phyloP scores from a whole-genome alignment of 2,888 invertebrate species.

The Sympetrum striolatum region DNA sequence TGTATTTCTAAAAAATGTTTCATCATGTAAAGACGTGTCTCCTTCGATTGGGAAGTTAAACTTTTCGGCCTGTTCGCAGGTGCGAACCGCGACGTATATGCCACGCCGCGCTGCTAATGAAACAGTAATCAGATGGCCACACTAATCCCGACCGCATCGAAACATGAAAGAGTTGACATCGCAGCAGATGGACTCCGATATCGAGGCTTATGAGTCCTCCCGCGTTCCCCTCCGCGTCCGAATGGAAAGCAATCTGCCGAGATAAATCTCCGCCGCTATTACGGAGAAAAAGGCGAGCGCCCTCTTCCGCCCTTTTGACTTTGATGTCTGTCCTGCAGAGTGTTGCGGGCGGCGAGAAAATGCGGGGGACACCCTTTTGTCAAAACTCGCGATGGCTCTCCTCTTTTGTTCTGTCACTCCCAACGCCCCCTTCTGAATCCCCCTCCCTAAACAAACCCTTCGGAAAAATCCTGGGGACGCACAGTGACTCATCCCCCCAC shows the following conservation, averaged over 20 bases:
- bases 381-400: neutral
- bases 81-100: too few relatives aligned
- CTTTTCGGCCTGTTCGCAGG: too few relatives aligned
- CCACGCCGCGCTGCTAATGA: neutral
- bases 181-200: neutral
- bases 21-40: too few relatives aligned
- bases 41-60: too few relatives aligned
- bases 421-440: neutral
- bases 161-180: neutral
- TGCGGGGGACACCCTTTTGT: neutral
- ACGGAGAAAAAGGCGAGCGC: neutral
- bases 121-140: neutral
- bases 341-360: too few relatives aligned
- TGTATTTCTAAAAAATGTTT: too few relatives aligned
- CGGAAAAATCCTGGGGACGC: neutral
- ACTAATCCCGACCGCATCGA: neutral
- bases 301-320: constrained; percentile 17
- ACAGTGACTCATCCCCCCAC: neutral
- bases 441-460: neutral
- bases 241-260: neutral
- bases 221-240: neutral
- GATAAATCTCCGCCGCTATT: neutral
- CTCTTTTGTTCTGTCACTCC: neutral
- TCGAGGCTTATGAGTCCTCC: neutral
- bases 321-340: neutral